Evolutionary conservation across 2,888 invertebrate species (phyloP).

Genomic region (Synergus japonicus): DNA sequence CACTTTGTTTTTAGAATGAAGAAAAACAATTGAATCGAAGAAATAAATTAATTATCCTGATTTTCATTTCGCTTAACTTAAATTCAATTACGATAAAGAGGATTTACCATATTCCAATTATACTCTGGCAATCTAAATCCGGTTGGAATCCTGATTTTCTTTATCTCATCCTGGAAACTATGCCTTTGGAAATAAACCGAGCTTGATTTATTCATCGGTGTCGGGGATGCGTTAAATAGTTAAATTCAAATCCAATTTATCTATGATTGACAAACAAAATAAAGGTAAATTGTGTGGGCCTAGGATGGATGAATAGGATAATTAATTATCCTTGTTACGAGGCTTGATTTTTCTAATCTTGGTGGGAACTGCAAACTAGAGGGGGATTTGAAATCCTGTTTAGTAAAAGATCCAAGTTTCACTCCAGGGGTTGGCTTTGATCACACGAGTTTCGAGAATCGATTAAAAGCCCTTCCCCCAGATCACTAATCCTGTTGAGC

Average conservation of each 20-base stretch:
- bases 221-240: conserved; percentile 13
- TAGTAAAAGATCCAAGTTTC: conserved; percentile 52
- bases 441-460: conserved; percentile 54
- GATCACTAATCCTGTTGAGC: conserved; percentile 62
- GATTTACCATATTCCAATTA: conserved; percentile 33
- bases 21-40: background rate
- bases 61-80: background rate
- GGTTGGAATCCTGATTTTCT: background rate
- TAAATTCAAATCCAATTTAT: conserved; percentile 39
- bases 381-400: conserved; percentile 49
- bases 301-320: conserved; percentile 3
- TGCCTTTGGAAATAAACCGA: conserved; percentile 19
- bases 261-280: conserved; percentile 30
- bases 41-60: background rate
- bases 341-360: conserved; percentile 17
- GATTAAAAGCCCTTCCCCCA: conserved; percentile 61
- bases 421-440: conserved; percentile 45
- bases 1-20: background rate
- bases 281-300: background rate
- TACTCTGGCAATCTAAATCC: conserved; percentile 32
- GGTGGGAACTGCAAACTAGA: conserved; percentile 37
- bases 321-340: conserved; percentile 32
- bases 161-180: conserved; percentile 16
- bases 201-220: conserved; percentile 15
- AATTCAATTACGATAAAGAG: conserved; percentile 18